A percentile compares a stretch with the other conserved stretches of the same genome.
These are phyloP conservation scores for Rhynchomys soricoides DNA, from an alignment of 2,113 vertebrate species.

Conservation along the genomic window DNA sequence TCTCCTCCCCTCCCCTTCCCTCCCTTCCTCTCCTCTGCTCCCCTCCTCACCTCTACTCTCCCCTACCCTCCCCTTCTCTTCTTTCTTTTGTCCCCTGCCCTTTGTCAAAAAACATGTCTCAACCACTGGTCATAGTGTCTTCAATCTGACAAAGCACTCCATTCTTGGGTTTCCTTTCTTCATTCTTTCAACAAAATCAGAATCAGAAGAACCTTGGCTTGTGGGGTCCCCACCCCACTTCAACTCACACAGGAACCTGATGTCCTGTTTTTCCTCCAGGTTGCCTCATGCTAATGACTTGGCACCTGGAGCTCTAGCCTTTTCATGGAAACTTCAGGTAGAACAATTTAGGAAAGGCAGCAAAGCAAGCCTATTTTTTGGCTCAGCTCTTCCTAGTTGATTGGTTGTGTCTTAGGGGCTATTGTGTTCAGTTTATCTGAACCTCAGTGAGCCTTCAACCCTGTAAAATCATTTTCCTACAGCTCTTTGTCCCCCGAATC, in stretches of 20 bases:
- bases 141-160: background rate
- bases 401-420: background rate
- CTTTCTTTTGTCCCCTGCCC: background rate
- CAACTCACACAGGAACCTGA: background rate
- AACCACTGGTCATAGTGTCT: background rate
- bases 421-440: background rate
- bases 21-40: background rate
- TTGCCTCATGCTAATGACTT: background rate
- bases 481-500: background rate
- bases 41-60: too few species aligned
- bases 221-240: accelerated
- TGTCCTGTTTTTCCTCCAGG: background rate
- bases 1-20: background rate
- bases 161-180: background rate
- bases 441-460: too few species aligned
- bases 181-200: background rate
- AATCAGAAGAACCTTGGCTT: background rate
- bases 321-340: background rate
- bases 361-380: background rate
- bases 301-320: background rate
- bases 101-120: background rate
- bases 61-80: too few species aligned
- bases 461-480: background rate
- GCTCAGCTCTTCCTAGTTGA: background rate
- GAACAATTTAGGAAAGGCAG: background rate